Evolutionary conservation across 2,888 invertebrate species (phyloP), one percentile per base, ranked within the genome.

Genomic region (Trachelus iudaicus): DNA sequence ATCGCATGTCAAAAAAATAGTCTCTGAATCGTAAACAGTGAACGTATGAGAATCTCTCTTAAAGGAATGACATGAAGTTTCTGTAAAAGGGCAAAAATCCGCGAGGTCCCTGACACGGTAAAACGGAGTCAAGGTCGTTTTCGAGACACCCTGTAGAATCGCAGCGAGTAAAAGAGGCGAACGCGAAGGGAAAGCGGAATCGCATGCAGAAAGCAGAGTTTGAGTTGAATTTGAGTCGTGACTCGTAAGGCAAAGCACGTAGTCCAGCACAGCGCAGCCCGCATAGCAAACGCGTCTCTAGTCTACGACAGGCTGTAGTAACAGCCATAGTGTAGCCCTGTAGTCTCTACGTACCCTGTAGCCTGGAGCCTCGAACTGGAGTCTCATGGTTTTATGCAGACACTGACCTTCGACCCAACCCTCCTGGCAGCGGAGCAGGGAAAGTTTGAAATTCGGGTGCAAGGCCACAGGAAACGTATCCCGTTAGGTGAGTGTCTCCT

Each of bases 381-480:
- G 68, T 40, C 77, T 75, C 84, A 87, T 87, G 88, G 83, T 90
- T 91, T 90, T 90, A 91, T 91, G 91, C 90, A 91, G 91, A 90
- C 91, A 91, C 91, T 91, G 91, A 91, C 91, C 91, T 91, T 91
- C 91, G 89, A 88, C 85, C 83, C 84, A 79, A 75, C 79, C 79
- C 78, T 81, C 83, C 76, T 37, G 75, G 69, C 76, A 31, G 79
- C 82, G 83, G 82, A 81, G 83, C 89, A 87, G 89, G 85, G 88
- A 89, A 90, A 90, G 89, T 91, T 91, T 90, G 84, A 89, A 89
- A 90, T 91, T 91, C 87, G 88, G 88, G 88, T 89, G 90, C 91
- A 90, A 90, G 91, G 91, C 89, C 90, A 90, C 87, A 85, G 86
- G 84, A 75, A 73, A 76, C 75, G 78, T 56, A 34, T 74, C 74